Evolutionary conservation across 2,797 vertebrate species (phyloP).

Genomic region (Microctenopoma steveboyesi): DNA sequence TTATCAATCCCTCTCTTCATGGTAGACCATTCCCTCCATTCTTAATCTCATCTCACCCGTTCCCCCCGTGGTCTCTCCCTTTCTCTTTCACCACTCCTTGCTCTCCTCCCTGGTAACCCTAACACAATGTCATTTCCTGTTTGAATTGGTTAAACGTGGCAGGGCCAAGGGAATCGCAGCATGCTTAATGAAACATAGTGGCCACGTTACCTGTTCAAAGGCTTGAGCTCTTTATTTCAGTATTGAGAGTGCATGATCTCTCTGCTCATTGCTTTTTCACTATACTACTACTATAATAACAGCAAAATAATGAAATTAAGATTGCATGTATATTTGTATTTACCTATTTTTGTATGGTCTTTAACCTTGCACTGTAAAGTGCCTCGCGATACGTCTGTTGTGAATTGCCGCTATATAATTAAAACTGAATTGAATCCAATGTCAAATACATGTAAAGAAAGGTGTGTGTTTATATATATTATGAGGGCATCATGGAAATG

Average conservation of each 20-base stretch:
- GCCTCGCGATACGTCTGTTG: too few relatives aligned
- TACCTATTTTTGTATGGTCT: too few relatives aligned
- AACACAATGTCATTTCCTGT: constrained; percentile 69
- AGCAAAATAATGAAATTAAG: background rate
- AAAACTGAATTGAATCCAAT: too few relatives aligned
- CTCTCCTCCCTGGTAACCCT: constrained; percentile 31
- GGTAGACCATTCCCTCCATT: constrained; percentile 30
- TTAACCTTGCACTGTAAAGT: too few relatives aligned
- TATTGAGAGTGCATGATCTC: background rate
- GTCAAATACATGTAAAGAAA: background rate
- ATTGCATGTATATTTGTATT: background rate
- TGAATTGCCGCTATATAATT: too few relatives aligned
- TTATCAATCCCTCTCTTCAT: constrained; percentile 47
- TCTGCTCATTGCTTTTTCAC: background rate
- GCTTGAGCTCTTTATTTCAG: constrained; percentile 46
- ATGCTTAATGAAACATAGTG: constrained; percentile 66
- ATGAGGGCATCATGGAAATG: background rate
- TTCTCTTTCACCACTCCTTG: constrained; percentile 24
- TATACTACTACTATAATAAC: background rate
- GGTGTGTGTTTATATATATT: background rate
- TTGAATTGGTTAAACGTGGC: constrained; percentile 69
- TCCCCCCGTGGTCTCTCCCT: constrained; percentile 23
- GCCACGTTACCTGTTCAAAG: constrained; percentile 62
- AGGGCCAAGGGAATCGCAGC: constrained; percentile 50
- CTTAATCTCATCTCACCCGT: constrained; percentile 46